Evolutionary conservation across 2,888 invertebrate genomes (phyloP), one percentile per base, ranked within the genome.

Genomic region (Caenorhabditis drosophilae): DNA sequence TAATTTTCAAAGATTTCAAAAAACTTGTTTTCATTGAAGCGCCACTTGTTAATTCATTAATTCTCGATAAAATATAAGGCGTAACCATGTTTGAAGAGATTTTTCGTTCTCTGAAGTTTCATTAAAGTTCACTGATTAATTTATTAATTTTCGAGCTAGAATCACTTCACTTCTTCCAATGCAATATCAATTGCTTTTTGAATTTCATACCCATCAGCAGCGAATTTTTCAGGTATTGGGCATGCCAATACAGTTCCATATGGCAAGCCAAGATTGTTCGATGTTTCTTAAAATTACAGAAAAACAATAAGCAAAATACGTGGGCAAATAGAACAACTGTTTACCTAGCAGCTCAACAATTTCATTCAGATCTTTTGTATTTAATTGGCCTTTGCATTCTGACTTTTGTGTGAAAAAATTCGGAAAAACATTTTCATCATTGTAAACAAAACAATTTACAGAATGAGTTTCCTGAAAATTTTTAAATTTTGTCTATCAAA

Each of bases 381-480:
- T 88, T 80, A 91, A 89, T 0, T 92, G 92, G 0, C 91, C 89
- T 55, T 85, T 86, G 73, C 85, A 87, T 0, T 90, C 90, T 73
- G 94, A 94, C 57, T 88, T 86, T 4, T 88, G 85, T 0, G 91
- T 90, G 85, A 94, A 98, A 86, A 98, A 98, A 38, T 94, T 93
- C 0, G 98, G 98, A 85, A 98, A 98, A 15, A 89, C 88, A 25
- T 85, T 85, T 0, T 85, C 84, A 0, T 87, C 84, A 0, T 91
- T 90, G 72, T 89, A 90, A 0, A 90, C 89, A 34, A 90, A 89
- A 0, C 96, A 93, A 77, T 91, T 91, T 1, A 96, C 94, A 0
- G 96, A 95, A 84, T 92, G 90, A 0, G 95, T 97, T 87, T 97
- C 96, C 92, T 92, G 42, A 41, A 76, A 42, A 38, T n/a, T 7